Conservation (phyloP, 1,140 invertebrate species). For the Copidosoma floridanum region DNA sequence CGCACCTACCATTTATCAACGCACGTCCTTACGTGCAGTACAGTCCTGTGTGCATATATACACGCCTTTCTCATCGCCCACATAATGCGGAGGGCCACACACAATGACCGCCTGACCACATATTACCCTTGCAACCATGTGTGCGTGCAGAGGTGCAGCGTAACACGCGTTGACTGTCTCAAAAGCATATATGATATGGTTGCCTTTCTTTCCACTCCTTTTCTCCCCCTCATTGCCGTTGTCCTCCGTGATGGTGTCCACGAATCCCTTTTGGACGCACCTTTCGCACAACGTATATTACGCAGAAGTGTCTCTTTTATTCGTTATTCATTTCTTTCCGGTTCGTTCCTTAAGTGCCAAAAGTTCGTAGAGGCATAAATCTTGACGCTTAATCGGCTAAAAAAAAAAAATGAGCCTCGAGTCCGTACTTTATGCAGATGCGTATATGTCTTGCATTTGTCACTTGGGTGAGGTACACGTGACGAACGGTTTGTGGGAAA, state of each 20-base stretch:
- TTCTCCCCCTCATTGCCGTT: too few relatives aligned
- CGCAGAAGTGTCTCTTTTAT: background rate
- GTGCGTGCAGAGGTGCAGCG: too few relatives aligned
- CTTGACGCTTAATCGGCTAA: background rate
- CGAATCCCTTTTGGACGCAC: background rate
- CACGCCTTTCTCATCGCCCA: too few relatives aligned
- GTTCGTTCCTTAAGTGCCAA: background rate
- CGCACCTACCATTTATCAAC: slow-evolving; percentile 39
- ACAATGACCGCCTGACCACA: too few relatives aligned
- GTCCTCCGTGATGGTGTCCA: background rate
- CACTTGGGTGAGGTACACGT: slow-evolving; percentile 5
- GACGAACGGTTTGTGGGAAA: background rate
- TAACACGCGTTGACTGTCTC: too few relatives aligned
- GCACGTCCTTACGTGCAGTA: too few relatives aligned
- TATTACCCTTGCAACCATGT: too few relatives aligned
- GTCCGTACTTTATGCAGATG: background rate
- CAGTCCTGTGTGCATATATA: too few relatives aligned
- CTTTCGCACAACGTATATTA: background rate
- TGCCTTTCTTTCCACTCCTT: too few relatives aligned
- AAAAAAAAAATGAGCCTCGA: slow-evolving; percentile 2
- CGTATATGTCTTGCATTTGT: slow-evolving; percentile 12
- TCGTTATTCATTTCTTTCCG: background rate
- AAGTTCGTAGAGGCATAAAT: slow-evolving; percentile 3
- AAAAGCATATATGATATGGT: too few relatives aligned
- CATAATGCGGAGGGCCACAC: too few relatives aligned